Conservation (phyloP, 2,113 vertebrate species). For the Bucco capensis region DNA sequence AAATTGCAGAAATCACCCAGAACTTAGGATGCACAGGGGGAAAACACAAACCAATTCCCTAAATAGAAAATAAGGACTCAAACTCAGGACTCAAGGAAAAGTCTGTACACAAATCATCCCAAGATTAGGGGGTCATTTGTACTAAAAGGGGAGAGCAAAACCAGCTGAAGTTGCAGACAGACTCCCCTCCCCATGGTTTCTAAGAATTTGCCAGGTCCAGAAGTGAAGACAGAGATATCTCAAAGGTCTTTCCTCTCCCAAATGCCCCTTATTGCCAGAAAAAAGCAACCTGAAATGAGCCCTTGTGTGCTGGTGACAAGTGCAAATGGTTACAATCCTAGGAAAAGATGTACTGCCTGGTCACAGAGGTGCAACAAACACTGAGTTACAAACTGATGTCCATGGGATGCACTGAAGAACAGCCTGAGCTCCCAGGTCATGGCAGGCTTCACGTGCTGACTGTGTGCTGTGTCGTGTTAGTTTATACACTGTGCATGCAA, state of each 20-base stretch:
- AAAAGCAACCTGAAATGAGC: not conserved
- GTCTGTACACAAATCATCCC: not conserved
- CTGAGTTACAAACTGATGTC: not conserved
- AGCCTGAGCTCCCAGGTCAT: not conserved
- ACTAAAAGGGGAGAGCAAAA: not conserved
- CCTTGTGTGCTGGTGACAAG: not conserved
- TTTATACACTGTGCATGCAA: not conserved
- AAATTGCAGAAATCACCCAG: conserved; percentile 47
- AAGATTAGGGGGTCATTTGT: not conserved
- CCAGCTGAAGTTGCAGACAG: not conserved
- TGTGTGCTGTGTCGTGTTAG: not conserved
- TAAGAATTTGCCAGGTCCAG: not conserved
- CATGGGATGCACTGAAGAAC: not conserved
- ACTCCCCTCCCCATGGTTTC: not conserved
- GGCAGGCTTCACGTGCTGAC: not conserved
- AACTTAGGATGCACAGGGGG: not conserved
- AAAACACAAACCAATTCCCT: not conserved
- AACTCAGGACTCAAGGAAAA: not conserved
- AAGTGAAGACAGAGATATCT: not conserved
- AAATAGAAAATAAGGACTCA: not conserved
- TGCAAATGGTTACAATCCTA: rapidly evolving
- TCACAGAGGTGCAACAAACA: not conserved
- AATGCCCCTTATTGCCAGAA: not conserved
- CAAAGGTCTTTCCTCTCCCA: not conserved
- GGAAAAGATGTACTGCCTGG: not conserved